Evolutionary conservation across 2,888 invertebrate species (phyloP), one percentile per base, ranked within the genome.

Genomic region (Physocephala rufipes): DNA sequence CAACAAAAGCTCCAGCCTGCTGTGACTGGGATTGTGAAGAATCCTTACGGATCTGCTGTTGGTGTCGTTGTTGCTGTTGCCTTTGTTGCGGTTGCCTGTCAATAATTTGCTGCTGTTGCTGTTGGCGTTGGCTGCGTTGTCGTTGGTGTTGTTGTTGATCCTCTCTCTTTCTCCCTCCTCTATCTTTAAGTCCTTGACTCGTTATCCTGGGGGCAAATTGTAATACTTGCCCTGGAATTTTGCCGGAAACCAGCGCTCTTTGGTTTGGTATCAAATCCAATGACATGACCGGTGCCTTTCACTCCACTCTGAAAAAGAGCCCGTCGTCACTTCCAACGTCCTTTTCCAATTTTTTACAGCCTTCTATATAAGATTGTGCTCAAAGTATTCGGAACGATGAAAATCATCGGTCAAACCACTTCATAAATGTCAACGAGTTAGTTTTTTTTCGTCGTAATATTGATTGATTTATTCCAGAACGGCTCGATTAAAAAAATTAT

Each of bases 241-340:
- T 58, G 58, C 26, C 28, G 61, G 51, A 62, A 36, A 75, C 73
- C 66, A 76, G 75, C 73, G 74, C 75, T 71, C 74, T 76, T 59
- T 71, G 78, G 76, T 79, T 78, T 76, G 80, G 76, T 71, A 82
- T 79, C 72, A 80, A 82, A 72, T 82, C 82, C 78, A 82, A 79
- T 73, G 82, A 83, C 82, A 82, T 82, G 79, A 76, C 82, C 70
- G 71, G 71, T 45, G 63, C 55, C 24, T 15, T 53, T 36, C 43
- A 45, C 55, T 65, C 9, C n/a, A 3, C 28, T n/a, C n/a, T n/a
- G n/a, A n/a, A n/a, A 51, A 30, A n/a, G 19, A n/a, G 28, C n/a
- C 65, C 19, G n/a, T 21, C n/a, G 16, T n/a, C 19, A 15, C 26
- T 45, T 28, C 59, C n/a, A 30, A 16, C n/a, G 19, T 13, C 15